A percentile compares a stretch with the other conserved stretches of the same genome.
phyloP scores from a whole-genome alignment of 2,888 invertebrate genomes.

The Erannis defoliaria region DNA sequence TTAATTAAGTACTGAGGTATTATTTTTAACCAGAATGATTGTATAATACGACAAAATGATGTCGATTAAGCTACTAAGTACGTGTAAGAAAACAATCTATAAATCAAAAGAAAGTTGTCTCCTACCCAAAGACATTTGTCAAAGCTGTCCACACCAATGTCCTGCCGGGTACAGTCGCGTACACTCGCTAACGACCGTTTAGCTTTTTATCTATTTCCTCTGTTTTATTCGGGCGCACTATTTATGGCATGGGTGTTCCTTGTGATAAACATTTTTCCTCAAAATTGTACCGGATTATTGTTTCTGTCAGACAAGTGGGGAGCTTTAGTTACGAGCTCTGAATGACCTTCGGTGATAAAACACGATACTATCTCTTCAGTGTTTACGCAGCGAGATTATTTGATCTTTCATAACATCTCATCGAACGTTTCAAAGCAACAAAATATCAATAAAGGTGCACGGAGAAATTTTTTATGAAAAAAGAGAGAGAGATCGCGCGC shows the following conservation, averaged over 20 bases:
- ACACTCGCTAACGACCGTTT: conserved; percentile 66
- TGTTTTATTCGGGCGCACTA: conserved; percentile 77
- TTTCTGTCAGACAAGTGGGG: conserved; percentile 76
- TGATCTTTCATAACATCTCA: conserved; percentile 57
- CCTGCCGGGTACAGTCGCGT: conserved; percentile 53
- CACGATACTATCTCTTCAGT: conserved; percentile 31
- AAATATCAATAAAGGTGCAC: conserved; percentile 74
- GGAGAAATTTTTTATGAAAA: conserved; percentile 69
- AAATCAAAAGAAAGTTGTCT: conserved; percentile 37
- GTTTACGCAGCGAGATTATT: conserved; percentile 40
- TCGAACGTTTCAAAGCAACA: conserved; percentile 54
- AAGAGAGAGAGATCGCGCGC: conserved; percentile 75
- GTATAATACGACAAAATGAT: no score
- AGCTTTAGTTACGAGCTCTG: conserved; percentile 73
- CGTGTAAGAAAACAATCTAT: conserved; percentile 26
- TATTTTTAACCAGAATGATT: no score
- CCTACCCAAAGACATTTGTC: conserved; percentile 57
- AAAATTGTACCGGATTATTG: conserved; percentile 81
- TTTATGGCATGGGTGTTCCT: conserved; percentile 82
- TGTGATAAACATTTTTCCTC: conserved; percentile 81
- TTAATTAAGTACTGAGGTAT: no score
- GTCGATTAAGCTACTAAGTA: no score
- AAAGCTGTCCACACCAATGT: conserved; percentile 66
- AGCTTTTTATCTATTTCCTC: conserved; percentile 80
- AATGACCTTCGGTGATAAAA: conserved; percentile 73